phyloP scores from a whole-genome alignment of 2,888 invertebrate species.

The Metacarcinus magister region DNA sequence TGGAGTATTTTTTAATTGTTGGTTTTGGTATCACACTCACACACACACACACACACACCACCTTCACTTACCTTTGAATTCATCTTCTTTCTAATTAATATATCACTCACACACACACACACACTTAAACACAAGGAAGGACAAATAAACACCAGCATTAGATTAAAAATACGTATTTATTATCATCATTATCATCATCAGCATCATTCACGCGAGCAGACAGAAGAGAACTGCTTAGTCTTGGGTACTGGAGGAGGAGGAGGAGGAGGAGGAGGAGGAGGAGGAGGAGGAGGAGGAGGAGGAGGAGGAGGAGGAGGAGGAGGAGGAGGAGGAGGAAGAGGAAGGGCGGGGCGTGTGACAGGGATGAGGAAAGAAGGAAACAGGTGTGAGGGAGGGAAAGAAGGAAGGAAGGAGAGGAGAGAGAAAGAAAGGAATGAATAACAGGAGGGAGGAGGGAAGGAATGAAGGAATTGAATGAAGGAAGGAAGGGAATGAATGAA shows the following conservation, averaged over 20 bases:
- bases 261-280: constrained; percentile 46
- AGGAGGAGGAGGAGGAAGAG: neutral
- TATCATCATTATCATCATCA: constrained; percentile 77
- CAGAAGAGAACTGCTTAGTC: constrained; percentile 73
- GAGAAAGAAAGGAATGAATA: neutral
- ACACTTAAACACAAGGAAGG: neutral
- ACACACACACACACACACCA: too few relatives aligned
- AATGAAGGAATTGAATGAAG: neutral
- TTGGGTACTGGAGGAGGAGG: constrained; percentile 45
- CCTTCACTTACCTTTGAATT: too few relatives aligned
- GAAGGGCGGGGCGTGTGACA: neutral
- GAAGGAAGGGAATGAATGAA: too few relatives aligned
- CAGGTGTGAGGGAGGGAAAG: neutral
- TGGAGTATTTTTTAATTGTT: too few relatives aligned
- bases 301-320: constrained; percentile 32
- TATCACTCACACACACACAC: neutral
- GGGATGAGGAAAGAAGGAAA: neutral
- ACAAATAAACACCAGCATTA: neutral
- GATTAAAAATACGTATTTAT: constrained; percentile 81
- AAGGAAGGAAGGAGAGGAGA: neutral
- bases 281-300: constrained; percentile 42
- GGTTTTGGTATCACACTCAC: too few relatives aligned
- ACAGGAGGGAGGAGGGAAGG: neutral
- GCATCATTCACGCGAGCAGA: constrained; percentile 79
- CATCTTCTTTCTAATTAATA: too few relatives aligned